Base-by-base conservation (phyloP, 2,888 invertebrate genomes). In the Willowsia nigromaculata region DNA sequence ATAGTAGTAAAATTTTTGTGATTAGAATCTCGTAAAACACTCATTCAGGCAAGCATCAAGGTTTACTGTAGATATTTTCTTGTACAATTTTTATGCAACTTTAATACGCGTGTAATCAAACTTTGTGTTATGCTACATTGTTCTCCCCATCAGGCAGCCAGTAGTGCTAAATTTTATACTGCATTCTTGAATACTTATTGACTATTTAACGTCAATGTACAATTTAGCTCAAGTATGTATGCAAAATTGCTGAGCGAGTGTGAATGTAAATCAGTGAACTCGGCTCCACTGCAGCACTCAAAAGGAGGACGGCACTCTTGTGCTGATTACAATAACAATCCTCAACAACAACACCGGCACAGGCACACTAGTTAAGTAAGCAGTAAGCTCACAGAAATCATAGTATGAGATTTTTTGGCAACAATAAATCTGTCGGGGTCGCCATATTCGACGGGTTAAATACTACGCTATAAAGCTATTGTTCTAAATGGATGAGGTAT, bases 351-450 rank as follows among this genome's bases (percentile, higher is more conserved):
- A 7, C 53, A 53, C 53, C 53, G 40, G 9, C 40, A 37, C 37
- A n/a, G 62, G 62, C 13, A 62, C 30, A 62, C 62, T 68, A 68
- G n/a, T 68, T 37, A 62, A 33, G 11, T n/a, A n/a, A n/a, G n/a
- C 40, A 40, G 40, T 7, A 40, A 40, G 9, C 6, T 7, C 5
- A 9, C 59, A 27, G 65, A 33, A 37, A 43, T 71, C 71, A n/a
- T n/a, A 71, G 30, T 25, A 71, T 71, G 71, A 71, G 43, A 82
- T 65, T 80, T 76, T 56, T 62, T 43, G 62, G 81, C 81, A 82
- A 65, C 81, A 62, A 65, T 82, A 82, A 82, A 82, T 62, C 80
- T 62, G 62, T 62, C 81, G 81, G 65, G 59, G 62, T 82, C 81
- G 27, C 81, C 59, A 65, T 78, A 78, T 53, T 78, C 78, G 53